Conservation (phyloP, 2,113 vertebrate genomes). For the Dromaius novaehollandiae region DNA sequence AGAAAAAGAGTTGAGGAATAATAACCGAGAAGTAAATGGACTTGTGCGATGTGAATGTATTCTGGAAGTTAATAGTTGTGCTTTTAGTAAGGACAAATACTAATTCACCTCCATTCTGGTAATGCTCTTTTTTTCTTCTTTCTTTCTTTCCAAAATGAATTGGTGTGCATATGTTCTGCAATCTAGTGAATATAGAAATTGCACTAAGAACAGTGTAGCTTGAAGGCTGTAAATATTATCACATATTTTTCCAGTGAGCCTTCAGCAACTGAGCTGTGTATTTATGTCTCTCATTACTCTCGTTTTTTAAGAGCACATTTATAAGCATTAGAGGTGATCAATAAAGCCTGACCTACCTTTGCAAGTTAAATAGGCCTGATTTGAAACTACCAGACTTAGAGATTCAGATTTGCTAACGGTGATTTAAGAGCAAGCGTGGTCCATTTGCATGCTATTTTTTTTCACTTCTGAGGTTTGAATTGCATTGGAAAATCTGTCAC, state of each 20-base stretch:
- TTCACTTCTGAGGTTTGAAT: conserved; percentile 6
- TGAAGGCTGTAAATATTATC: background rate
- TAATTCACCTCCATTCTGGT: background rate
- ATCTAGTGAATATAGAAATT: background rate
- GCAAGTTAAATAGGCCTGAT: conserved; percentile 25
- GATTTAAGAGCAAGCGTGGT: background rate
- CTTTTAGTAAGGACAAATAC: background rate
- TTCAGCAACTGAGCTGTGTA: background rate
- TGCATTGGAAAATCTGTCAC: background rate
- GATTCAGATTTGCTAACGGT: background rate
- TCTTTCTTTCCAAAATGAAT: background rate
- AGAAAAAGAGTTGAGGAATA: background rate
- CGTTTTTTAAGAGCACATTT: background rate
- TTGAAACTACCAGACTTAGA: conserved; percentile 12
- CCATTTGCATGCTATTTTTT: conserved; percentile 29
- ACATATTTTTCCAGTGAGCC: background rate
- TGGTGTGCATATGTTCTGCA: background rate
- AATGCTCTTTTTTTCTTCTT: background rate
- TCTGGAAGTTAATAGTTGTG: background rate
- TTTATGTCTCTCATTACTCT: background rate
- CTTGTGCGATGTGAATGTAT: background rate
- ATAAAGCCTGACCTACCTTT: conserved; percentile 39
- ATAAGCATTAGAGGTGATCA: conserved; percentile 24
- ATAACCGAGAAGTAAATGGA: background rate
- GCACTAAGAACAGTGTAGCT: background rate